A percentile compares a stretch with the other conserved stretches of the same genome.
These are phyloP conservation scores for Ophthalmolycus amberensis DNA, from an alignment of 2,113 vertebrate genomes.

Conservation along the genomic window DNA sequence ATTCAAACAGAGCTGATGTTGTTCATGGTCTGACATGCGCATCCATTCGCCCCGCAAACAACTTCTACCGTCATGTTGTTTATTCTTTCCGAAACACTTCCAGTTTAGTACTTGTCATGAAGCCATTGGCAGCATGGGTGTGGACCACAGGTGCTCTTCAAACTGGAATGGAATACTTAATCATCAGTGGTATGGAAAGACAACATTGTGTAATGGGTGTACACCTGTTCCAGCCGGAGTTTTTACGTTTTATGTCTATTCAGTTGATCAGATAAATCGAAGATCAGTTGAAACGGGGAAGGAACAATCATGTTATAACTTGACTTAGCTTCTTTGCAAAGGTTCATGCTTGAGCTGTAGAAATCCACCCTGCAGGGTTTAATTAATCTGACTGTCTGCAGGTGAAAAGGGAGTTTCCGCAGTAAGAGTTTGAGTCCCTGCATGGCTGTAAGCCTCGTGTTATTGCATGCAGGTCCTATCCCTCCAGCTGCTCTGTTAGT, in stretches of 20 bases:
- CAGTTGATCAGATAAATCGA: constrained; percentile 31
- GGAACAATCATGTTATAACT: constrained; percentile 26
- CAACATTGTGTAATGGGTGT: background rate
- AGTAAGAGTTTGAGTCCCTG: background rate
- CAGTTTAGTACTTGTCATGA: constrained; percentile 1
- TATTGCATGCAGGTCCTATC: background rate
- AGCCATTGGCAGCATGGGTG: constrained; percentile 5
- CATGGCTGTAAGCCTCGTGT: background rate
- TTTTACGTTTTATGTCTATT: constrained; percentile 24
- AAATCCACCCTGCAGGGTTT: constrained; percentile 12
- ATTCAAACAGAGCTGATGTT: background rate
- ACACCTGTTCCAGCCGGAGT: constrained; percentile 1
- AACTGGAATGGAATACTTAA: constrained; percentile 13
- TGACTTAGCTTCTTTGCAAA: constrained; percentile 5
- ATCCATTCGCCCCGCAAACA: background rate
- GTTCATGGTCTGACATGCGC: background rate
- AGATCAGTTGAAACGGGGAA: background rate
- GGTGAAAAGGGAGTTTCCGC: background rate
- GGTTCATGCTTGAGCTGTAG: background rate
- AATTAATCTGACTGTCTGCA: constrained; percentile 11
- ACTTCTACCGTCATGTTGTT: background rate
- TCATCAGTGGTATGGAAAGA: constrained; percentile 21
- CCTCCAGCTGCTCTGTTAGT: constrained; percentile 21
- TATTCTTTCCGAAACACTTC: background rate
- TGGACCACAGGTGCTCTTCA: constrained; percentile 19